phyloP scores from a whole-genome alignment of 2,888 invertebrate species.

The Strigamia transsilvanica region DNA sequence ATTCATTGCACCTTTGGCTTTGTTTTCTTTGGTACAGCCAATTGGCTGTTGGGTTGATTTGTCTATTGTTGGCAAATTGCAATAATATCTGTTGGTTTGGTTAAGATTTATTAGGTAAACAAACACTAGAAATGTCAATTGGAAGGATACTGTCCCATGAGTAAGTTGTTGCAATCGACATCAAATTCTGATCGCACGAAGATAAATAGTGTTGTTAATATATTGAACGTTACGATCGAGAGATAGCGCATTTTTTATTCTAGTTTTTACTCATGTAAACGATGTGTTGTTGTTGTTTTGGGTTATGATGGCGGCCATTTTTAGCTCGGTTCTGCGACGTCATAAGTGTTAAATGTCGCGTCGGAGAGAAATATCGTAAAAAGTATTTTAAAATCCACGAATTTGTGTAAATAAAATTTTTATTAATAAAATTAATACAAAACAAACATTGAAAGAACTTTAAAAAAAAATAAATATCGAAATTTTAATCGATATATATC shows the following conservation, averaged over 20 bases:
- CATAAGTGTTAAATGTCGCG: no score
- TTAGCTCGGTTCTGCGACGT: no score
- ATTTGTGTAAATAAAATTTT: no score
- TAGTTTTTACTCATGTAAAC: no score
- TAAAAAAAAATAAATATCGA: no score
- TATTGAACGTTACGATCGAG: neutral
- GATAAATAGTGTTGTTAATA: neutral
- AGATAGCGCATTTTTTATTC: neutral
- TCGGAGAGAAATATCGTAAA: no score
- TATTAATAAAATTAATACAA: no score
- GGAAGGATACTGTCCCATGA: slow-evolving; percentile 60
- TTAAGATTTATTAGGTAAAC: slow-evolving; percentile 16
- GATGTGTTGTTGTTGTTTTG: no score
- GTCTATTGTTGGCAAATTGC: slow-evolving; percentile 73
- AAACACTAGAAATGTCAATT: neutral
- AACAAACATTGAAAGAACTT: no score
- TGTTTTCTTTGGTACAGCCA: slow-evolving; percentile 81
- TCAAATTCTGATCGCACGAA: slow-evolving; percentile 50
- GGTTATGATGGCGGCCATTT: no score
- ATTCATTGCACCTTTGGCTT: slow-evolving; percentile 74
- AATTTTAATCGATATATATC: no score
- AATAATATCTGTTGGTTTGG: slow-evolving; percentile 60
- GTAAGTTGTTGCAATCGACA: slow-evolving; percentile 74
- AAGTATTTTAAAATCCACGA: no score
- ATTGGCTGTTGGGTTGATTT: slow-evolving; percentile 85